Evolutionary conservation across 2,888 invertebrate species (phyloP).

Genomic region (Atrina japonica): DNA sequence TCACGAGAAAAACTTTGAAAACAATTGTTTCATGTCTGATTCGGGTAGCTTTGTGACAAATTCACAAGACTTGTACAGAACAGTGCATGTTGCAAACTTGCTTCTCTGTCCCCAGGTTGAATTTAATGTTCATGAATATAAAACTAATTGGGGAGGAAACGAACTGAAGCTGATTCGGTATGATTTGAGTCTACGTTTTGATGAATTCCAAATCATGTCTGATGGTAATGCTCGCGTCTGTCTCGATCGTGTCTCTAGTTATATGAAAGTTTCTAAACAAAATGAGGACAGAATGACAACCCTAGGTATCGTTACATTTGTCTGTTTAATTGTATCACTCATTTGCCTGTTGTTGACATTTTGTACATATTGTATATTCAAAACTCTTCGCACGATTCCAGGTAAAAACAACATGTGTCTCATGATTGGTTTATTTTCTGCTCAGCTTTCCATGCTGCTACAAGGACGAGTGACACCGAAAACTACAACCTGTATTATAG

Average conservation of each 20-base stretch:
- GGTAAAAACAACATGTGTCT: conserved; percentile 41
- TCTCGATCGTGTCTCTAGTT: not conserved
- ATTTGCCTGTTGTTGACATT: conserved; percentile 38
- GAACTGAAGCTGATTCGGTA: not conserved
- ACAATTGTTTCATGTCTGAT: conserved; percentile 1
- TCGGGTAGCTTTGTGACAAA: not conserved
- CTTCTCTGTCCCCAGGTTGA: conserved; percentile 24
- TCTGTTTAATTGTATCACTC: conserved; percentile 26
- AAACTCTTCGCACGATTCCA: conserved; percentile 31
- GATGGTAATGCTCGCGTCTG: conserved; percentile 19
- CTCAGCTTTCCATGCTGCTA: conserved; percentile 19
- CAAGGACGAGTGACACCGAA: not conserved
- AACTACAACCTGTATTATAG: not conserved
- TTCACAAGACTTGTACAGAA: not conserved
- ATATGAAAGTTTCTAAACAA: not conserved
- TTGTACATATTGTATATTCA: conserved; percentile 32
- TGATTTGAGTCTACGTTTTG: not conserved
- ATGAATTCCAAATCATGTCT: conserved; percentile 5
- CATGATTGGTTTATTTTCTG: conserved; percentile 25
- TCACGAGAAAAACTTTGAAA: not conserved
- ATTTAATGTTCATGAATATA: conserved; percentile 14
- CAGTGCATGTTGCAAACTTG: conserved; percentile 15
- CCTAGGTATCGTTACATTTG: conserved; percentile 5
- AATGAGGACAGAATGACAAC: not conserved
- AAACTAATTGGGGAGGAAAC: not conserved